Conservation (phyloP, 2,797 vertebrate genomes). For the Sebastes iracundus region DNA sequence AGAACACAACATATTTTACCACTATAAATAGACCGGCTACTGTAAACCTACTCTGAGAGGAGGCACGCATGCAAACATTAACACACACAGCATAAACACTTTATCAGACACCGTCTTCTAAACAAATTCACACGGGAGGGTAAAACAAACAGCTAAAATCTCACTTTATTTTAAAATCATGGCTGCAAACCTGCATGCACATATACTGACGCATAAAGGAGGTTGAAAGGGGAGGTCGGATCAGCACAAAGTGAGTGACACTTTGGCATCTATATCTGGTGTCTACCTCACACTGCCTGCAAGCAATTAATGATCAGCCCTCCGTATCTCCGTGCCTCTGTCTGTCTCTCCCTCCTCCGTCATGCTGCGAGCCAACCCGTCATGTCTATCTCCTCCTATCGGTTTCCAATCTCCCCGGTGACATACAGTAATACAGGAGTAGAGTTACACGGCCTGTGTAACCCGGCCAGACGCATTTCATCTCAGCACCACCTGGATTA, state of each 20-base stretch:
- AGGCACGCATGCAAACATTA: conserved; percentile 53
- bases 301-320: conserved; percentile 59
- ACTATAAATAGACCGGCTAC: conserved; percentile 71
- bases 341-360: conserved; percentile 14
- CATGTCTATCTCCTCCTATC: conserved; percentile 57
- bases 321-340: conserved; percentile 10
- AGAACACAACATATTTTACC: conserved; percentile 65
- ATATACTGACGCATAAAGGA: not conserved
- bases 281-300: conserved; percentile 52
- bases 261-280: conserved; percentile 53
- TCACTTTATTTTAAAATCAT: not conserved
- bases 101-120: not conserved
- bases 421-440: conserved; percentile 64
- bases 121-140: conserved; percentile 2
- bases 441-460: conserved; percentile 65
- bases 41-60: conserved; percentile 65
- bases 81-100: conserved; percentile 46
- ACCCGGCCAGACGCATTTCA: conserved; percentile 66
- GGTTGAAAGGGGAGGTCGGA: conserved; percentile 31
- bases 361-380: conserved; percentile 46
- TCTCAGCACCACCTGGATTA: conserved; percentile 77
- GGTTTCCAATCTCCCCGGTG: conserved; percentile 69
- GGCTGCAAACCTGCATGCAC: not conserved
- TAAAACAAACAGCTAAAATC: conserved; percentile 2
- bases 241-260: conserved; percentile 50